Evolutionary conservation across 2,888 invertebrate species (phyloP).

Genomic region (Cynaeus angustus): DNA sequence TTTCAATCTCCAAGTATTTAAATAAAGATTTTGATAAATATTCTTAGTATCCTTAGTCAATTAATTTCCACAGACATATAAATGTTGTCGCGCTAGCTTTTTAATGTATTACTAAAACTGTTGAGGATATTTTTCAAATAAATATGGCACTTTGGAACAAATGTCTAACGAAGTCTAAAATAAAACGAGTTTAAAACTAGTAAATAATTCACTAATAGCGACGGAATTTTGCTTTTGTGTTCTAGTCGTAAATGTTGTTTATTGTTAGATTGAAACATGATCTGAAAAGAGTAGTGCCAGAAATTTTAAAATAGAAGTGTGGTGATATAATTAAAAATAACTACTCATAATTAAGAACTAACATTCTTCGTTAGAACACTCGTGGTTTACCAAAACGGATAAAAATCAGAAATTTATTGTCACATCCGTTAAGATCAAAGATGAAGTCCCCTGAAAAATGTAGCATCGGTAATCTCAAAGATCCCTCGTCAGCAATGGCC

Average conservation of each 20-base stretch:
- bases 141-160: slow-evolving; percentile 9
- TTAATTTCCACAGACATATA: too few species aligned
- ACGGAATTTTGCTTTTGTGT: slow-evolving; percentile 27
- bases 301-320: slow-evolving; percentile 6
- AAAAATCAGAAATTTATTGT: too few species aligned
- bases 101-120: too few species aligned
- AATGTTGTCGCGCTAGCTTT: too few species aligned
- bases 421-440: slow-evolving; percentile 20
- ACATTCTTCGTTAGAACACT: too few species aligned
- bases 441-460: slow-evolving; percentile 25
- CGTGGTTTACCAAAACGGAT: too few species aligned
- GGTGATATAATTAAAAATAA: slow-evolving; percentile 17
- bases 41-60: too few species aligned
- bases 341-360: slow-evolving; percentile 5
- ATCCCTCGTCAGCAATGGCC: slow-evolving; percentile 54
- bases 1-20: too few species aligned
- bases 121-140: background rate
- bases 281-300: slow-evolving; percentile 15
- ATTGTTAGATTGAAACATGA: slow-evolving; percentile 25
- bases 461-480: slow-evolving; percentile 26
- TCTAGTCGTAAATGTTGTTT: slow-evolving; percentile 32
- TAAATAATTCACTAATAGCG: slow-evolving; percentile 15
- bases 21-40: too few species aligned
- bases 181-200: slow-evolving; percentile 1
- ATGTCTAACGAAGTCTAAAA: slow-evolving; percentile 4